A percentile compares a stretch with the other conserved stretches of the same genome.
Conservation (phyloP, 2,113 vertebrate species). For the Corvus moneduloides region DNA sequence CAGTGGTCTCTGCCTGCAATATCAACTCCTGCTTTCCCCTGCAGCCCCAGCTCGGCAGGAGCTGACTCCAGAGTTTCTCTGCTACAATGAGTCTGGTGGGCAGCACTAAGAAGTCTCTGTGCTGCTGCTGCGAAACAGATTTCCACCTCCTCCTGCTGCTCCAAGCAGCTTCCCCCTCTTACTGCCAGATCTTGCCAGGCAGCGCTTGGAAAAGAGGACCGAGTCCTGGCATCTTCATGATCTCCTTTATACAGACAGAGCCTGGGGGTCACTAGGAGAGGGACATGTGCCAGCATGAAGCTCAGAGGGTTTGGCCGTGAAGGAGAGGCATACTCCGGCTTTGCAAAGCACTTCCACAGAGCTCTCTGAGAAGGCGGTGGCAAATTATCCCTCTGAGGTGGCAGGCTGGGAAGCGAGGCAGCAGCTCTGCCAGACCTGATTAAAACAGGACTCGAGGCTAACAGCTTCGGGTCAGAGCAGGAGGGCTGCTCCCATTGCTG, state of each 20-base stretch:
- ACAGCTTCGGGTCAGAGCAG: constrained; percentile 1
- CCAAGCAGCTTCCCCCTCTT: background rate
- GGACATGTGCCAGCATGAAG: background rate
- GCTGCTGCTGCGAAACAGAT: constrained; percentile 40
- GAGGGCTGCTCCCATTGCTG: background rate
- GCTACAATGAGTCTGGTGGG: constrained; percentile 59
- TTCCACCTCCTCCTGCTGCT: constrained; percentile 19
- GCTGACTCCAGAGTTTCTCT: constrained; percentile 68
- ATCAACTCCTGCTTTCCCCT: constrained; percentile 77
- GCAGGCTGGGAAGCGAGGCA: background rate
- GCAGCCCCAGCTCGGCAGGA: constrained; percentile 60
- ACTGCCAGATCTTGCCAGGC: constrained; percentile 2
- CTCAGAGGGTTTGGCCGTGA: background rate
- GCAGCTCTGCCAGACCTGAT: constrained; percentile 35
- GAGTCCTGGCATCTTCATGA: background rate
- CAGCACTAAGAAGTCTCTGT: constrained; percentile 29
- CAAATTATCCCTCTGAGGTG: constrained; percentile 3
- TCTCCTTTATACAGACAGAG: background rate
- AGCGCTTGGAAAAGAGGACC: background rate
- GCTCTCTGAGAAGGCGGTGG: background rate
- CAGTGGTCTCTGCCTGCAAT: constrained; percentile 80
- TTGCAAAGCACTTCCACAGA: background rate
- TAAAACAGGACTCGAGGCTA: constrained; percentile 17
- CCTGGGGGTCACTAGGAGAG: background rate
- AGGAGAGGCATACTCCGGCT: background rate